Base-by-base conservation (phyloP, 2,113 vertebrate genomes). In the Semicossyphus pulcher region DNA sequence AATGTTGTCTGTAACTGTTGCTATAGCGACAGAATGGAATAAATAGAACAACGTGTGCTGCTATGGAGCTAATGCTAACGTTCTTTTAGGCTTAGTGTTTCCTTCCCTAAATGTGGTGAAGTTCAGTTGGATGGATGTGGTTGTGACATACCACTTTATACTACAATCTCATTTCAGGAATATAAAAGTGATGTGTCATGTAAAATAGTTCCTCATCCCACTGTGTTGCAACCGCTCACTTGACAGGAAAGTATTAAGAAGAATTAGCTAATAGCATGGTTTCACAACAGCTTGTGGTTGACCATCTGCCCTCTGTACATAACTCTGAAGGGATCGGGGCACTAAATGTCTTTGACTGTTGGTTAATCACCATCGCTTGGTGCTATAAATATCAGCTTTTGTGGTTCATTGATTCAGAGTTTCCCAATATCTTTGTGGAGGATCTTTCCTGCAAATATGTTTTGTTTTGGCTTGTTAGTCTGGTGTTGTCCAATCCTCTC, bases 221-320 rank as follows among this genome's bases (percentile, higher is more conserved):
- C 12, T 28, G 68, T 72, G 61, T 78, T 60, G 85, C 69, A 86
- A 89, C 26, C 0, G 10, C 59, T 69, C 34, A 53, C 61, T 39
- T 31, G 14, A 58, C 42, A 63, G 39, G 32, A 73, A 71, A 68
- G 31, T 2, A 45, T 54, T 14, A 23, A 20, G 39, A 65, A 29
- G 12, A 44, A 73, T 81, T 73, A 32, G 47, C 45, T 47, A 62
- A 76, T 41, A 61, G 18, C 4, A 15, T 14, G 0, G 21, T 72
- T 69, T 70, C 63, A 0, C 32, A 75, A 80, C 42, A 39, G 20
- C 65, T 44, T 0, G 23, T 51, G 64, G 60, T 28, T 25, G 36
- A 60, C 1, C 39, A 45, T 69, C 54, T 63, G 56, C 23, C 28
- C 20, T 58, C 54, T 44, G 41, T 23, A 11, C 47, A 67, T 11